Percentiles rank a stretch among this genome's conserved stretches.
Conservation (phyloP, 2,113 vertebrate genomes). For the Sapajus apella region DNA sequence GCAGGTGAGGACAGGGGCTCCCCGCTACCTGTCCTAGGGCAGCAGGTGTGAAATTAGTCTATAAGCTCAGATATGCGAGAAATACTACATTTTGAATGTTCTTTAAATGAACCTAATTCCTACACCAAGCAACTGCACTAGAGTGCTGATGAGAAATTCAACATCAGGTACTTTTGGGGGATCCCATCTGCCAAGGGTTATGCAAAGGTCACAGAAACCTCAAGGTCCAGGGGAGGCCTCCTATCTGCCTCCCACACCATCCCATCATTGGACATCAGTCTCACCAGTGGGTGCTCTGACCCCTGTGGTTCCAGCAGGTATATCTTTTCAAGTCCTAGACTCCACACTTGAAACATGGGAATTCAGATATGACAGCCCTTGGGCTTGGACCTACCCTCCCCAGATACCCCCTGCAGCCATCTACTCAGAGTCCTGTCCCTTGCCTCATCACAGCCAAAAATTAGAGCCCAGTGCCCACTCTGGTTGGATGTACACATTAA, state of each 20-base stretch:
- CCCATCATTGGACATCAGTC: background rate
- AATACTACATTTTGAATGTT: background rate
- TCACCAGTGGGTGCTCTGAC: background rate
- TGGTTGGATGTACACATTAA: background rate
- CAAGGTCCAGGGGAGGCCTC: background rate
- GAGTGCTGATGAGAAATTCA: background rate
- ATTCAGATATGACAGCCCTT: background rate
- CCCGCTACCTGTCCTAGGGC: background rate
- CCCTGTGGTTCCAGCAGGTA: background rate
- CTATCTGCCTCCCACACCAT: background rate
- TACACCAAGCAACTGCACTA: background rate
- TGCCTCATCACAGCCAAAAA: background rate
- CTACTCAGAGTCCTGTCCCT: background rate
- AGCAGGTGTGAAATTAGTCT: background rate
- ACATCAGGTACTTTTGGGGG: background rate
- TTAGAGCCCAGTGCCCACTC: background rate
- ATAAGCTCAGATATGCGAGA: background rate
- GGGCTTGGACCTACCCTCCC: background rate
- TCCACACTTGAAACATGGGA: background rate
- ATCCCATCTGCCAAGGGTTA: background rate
- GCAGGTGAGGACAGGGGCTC: background rate
- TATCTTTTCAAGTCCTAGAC: background rate
- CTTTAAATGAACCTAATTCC: background rate
- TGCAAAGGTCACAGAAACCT: background rate
- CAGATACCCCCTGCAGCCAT: background rate